Base-by-base conservation (phyloP, 1,140 invertebrate genomes). In the Drosophila miranda region DNA sequence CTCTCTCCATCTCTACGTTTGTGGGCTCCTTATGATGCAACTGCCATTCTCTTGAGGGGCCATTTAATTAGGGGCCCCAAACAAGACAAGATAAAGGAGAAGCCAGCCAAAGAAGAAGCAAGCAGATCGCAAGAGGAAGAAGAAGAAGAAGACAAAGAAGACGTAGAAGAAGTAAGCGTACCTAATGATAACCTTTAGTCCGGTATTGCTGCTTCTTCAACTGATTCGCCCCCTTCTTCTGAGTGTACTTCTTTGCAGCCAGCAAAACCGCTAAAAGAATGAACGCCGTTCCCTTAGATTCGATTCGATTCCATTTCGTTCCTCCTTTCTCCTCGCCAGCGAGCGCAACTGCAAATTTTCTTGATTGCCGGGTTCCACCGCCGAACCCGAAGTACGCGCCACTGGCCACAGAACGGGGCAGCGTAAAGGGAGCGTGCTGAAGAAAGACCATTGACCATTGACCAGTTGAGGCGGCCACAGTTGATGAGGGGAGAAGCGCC, bases 181-280 rank as follows among this genome's bases (percentile, higher is more conserved):
- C 73, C 82, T 86, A 86, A 86, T 86, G 82, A 86, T 86, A 86
- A 86, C 82, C 81, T 87, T 86, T 87, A 71, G 77, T 66, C 48
- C 57, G 13, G 51, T 14, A 16, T 50, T 26, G 21, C 45, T 55
- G 43, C 34, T 64, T 28, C 52, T 30, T 30, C 23, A 44, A 44
- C 43, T 21, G 19, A 26, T 28, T 42, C 21, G 3, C 38, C 19
- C 38, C 6, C 45, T 42, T 23, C 8, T 6, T 13, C 34, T 13
- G 11, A 11, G 11, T 38, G 34, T 38, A 38, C 11, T 38, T 38
- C 11, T 38, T 38, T 4, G 11, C 11, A 13, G 11, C 11, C 34
- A 11, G 34, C 34, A 38, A 38, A 38, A 13, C 34, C 34, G 34
- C 34, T 38, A 38, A 38, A 38, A 38, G 34, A 38, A 13, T 13